Conservation (phyloP, 1,140 invertebrate species). For the Dermatophagoides farinae region DNA sequence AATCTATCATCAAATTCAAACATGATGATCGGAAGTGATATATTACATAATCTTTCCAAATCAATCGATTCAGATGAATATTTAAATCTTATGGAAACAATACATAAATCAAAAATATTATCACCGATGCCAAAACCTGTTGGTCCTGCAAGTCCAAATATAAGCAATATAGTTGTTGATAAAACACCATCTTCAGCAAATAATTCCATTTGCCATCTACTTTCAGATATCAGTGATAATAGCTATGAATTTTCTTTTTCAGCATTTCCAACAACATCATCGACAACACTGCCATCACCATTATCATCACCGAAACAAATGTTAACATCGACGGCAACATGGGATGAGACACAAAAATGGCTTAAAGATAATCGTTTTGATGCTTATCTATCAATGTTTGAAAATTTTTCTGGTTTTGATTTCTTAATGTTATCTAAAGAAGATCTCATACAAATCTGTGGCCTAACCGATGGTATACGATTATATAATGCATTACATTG, state of each 20-base stretch:
- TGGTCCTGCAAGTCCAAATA: too few species aligned
- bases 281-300: not conserved
- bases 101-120: not conserved
- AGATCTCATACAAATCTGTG: slow-evolving; percentile 81
- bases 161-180: not conserved
- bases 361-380: slow-evolving; percentile 53
- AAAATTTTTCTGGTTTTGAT: slow-evolving; percentile 63
- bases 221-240: slow-evolving; percentile 1
- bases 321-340: slow-evolving; percentile 38
- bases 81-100: too few species aligned
- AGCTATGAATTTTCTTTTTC: not conserved
- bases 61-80: not conserved
- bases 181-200: not conserved
- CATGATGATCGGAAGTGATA: not conserved
- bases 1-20: not conserved
- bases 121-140: not conserved
- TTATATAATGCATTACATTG: slow-evolving; percentile 62
- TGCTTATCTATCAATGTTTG: slow-evolving; percentile 48
- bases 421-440: slow-evolving; percentile 61
- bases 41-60: not conserved
- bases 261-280: not conserved
- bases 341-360: slow-evolving; percentile 53
- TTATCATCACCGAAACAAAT: not conserved
- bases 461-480: slow-evolving; percentile 67
- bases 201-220: not conserved